Conservation (phyloP, 2,113 vertebrate species). For the Panurus biarmicus region DNA sequence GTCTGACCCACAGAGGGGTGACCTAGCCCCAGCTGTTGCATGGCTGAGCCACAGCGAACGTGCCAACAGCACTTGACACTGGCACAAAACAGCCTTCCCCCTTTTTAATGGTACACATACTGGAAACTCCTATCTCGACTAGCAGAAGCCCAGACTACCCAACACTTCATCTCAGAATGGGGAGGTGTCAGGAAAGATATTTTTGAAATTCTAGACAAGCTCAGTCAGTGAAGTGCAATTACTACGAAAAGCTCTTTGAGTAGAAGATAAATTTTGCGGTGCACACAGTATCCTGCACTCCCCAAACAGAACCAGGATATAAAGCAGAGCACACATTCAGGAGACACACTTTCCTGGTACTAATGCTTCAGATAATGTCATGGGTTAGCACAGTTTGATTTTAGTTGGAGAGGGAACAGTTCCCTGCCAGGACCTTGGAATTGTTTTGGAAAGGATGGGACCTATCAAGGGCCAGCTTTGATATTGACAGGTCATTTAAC, state of each 20-base stretch:
- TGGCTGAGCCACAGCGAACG: fast-evolving
- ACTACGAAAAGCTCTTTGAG: neutral
- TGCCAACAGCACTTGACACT: neutral
- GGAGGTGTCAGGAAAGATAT: neutral
- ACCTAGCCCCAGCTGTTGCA: neutral
- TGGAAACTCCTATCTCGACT: neutral
- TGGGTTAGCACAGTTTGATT: too few relatives aligned
- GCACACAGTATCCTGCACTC: neutral
- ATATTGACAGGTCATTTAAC: too few relatives aligned
- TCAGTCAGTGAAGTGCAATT: neutral
- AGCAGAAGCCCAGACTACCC: neutral
- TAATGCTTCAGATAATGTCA: neutral
- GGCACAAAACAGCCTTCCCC: neutral
- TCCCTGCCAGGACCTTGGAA: too few relatives aligned
- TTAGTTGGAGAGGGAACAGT: too few relatives aligned
- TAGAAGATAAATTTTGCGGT: neutral
- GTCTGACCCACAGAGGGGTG: neutral
- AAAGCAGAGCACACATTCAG: neutral
- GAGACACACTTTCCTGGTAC: neutral
- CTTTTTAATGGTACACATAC: neutral
- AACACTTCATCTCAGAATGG: neutral
- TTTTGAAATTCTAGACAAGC: neutral
- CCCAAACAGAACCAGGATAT: neutral
- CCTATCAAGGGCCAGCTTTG: too few relatives aligned
- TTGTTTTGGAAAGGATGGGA: too few relatives aligned